Conservation (phyloP, 2,797 vertebrate species). For the Pipistrellus pipistrellus region DNA sequence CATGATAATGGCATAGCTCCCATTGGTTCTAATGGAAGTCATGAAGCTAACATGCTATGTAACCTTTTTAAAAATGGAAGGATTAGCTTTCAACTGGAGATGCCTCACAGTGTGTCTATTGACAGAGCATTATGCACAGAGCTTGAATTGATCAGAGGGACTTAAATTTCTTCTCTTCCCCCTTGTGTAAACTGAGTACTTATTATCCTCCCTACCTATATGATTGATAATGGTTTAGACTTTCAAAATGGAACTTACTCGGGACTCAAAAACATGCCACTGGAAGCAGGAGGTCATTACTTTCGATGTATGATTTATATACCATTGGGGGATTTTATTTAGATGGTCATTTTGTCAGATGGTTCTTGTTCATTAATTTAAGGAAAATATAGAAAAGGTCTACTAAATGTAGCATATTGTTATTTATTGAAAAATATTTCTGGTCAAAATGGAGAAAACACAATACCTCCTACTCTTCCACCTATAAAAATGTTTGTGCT, state of each 20-base stretch:
- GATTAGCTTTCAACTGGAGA: conserved; percentile 55
- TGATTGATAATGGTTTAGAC: conserved; percentile 28
- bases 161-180: conserved; percentile 62
- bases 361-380: conserved; percentile 29
- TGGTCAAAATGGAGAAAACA: conserved; percentile 25
- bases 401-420: not conserved
- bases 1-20: conserved; percentile 50
- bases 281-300: conserved; percentile 31
- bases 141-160: conserved; percentile 64
- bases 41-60: conserved; percentile 61
- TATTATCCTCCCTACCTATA: conserved; percentile 45
- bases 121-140: conserved; percentile 58
- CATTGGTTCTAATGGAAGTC: conserved; percentile 72
- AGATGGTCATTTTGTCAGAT: conserved; percentile 38
- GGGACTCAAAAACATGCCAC: conserved; percentile 1
- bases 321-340: conserved; percentile 48
- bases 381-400: conserved; percentile 1
- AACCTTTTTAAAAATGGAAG: conserved; percentile 80
- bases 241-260: conserved; percentile 40
- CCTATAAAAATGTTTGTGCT: not conserved
- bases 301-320: not conserved
- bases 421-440: conserved; percentile 9
- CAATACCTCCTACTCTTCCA: not conserved
- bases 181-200: conserved; percentile 50
- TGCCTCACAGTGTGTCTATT: conserved; percentile 62